Conservation (phyloP, 2,888 invertebrate genomes). For the Conomelus anceps region DNA sequence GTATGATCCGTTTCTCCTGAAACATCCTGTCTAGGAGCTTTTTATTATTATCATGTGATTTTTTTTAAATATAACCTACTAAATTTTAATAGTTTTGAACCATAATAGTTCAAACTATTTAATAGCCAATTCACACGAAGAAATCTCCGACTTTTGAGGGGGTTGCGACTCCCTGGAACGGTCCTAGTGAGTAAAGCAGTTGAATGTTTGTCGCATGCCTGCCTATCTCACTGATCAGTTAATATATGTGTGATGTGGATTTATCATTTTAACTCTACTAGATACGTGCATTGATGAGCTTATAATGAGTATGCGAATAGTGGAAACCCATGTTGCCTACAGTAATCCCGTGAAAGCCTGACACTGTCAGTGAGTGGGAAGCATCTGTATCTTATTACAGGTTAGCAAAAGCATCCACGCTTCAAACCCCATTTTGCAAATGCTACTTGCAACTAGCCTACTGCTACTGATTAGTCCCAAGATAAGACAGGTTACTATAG, state of each 20-base stretch:
- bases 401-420: background rate
- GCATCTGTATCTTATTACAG: background rate
- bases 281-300: background rate
- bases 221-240: too few relatives aligned
- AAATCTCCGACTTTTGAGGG: background rate
- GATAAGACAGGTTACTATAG: background rate
- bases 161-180: background rate
- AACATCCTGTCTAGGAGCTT: too few relatives aligned
- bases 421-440: background rate
- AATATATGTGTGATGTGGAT: background rate
- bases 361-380: background rate
- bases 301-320: background rate
- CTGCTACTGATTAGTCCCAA: background rate
- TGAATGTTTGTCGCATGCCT: too few relatives aligned
- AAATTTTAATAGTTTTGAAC: too few relatives aligned
- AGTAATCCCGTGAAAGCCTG: background rate
- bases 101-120: too few relatives aligned
- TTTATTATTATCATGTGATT: too few relatives aligned
- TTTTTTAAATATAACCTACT: too few relatives aligned
- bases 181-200: too few relatives aligned
- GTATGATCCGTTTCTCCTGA: too few relatives aligned
- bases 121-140: too few relatives aligned
- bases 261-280: background rate
- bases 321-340: background rate
- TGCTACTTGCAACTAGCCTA: background rate